phyloP scores from a whole-genome alignment of 1,140 invertebrate species.

The Drosophila mayri region DNA sequence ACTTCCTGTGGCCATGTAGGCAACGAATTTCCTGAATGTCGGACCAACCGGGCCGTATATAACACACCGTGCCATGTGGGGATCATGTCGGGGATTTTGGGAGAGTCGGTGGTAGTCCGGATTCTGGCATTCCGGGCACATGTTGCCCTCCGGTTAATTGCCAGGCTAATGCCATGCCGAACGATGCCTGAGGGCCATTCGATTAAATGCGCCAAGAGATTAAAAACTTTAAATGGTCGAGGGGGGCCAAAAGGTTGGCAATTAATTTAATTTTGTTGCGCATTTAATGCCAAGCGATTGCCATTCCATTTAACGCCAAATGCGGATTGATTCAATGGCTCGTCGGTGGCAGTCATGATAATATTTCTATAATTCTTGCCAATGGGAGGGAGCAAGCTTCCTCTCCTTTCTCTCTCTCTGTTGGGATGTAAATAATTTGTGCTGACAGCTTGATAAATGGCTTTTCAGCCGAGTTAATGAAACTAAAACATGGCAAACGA shows the following conservation, averaged over 20 bases:
- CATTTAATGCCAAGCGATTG: constrained; percentile 55
- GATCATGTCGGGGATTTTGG: constrained; percentile 16
- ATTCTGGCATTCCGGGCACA: constrained; percentile 53
- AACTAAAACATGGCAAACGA: constrained; percentile 74
- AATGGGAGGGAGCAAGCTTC: no score
- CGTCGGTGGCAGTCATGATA: constrained; percentile 31
- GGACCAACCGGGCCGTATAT: constrained; percentile 34
- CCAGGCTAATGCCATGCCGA: constrained; percentile 32
- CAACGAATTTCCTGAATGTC: constrained; percentile 51
- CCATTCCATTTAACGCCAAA: constrained; percentile 48
- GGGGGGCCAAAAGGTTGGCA: constrained; percentile 36
- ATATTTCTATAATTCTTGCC: constrained; percentile 68
- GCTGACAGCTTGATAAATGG: constrained; percentile 80
- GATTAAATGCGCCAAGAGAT: constrained; percentile 54
- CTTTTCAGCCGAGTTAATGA: constrained; percentile 76
- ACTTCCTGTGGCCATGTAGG: constrained; percentile 35
- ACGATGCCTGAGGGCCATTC: constrained; percentile 24
- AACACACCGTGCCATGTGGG: constrained; percentile 52
- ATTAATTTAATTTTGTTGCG: constrained; percentile 68
- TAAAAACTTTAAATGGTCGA: constrained; percentile 70
- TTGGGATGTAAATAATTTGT: constrained; percentile 71
- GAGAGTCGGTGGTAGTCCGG: background rate
- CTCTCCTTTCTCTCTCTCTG: background rate
- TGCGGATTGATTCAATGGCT: constrained; percentile 38
- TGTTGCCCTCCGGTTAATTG: constrained; percentile 61